Evolutionary conservation across 2,797 vertebrate genomes (phyloP).

Genomic region (Oryzias dopingdopingensis): DNA sequence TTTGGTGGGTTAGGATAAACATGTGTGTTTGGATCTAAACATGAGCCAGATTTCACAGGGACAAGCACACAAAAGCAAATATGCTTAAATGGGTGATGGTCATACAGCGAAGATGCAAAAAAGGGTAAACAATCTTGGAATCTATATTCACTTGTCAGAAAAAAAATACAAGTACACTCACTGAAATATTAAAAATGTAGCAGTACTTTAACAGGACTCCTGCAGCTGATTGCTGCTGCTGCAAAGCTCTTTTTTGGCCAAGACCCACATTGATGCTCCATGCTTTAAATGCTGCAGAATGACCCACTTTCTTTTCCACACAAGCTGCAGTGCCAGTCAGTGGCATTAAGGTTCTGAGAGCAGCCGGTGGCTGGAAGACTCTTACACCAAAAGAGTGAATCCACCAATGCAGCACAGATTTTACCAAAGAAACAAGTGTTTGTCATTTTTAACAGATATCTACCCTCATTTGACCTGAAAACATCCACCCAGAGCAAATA

Average conservation of each 20-base stretch:
- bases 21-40: conserved; percentile 15
- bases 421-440: conserved; percentile 35
- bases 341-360: conserved; percentile 40
- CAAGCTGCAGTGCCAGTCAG: conserved; percentile 53
- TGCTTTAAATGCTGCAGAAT: conserved; percentile 67
- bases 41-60: conserved; percentile 3
- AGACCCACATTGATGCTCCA: conserved; percentile 63
- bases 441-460: conserved; percentile 23
- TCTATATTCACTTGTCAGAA: no score
- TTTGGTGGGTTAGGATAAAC: conserved; percentile 12
- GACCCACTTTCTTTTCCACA: conserved; percentile 74
- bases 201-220: conserved; percentile 35
- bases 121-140: no score
- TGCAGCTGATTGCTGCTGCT: conserved; percentile 53
- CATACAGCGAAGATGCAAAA: conserved; percentile 1
- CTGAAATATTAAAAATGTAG: background rate
- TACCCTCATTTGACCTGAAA: conserved; percentile 10
- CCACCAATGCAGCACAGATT: conserved; percentile 28
- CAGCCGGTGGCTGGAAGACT: conserved; percentile 38
- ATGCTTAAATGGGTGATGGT: background rate
- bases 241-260: conserved; percentile 63
- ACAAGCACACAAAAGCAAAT: background rate
- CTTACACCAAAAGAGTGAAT: conserved; percentile 19
- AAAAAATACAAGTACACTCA: no score
- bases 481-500: conserved; percentile 12